Evolutionary conservation across 2,113 vertebrate genomes (phyloP).

Genomic region (Silurus meridionalis): DNA sequence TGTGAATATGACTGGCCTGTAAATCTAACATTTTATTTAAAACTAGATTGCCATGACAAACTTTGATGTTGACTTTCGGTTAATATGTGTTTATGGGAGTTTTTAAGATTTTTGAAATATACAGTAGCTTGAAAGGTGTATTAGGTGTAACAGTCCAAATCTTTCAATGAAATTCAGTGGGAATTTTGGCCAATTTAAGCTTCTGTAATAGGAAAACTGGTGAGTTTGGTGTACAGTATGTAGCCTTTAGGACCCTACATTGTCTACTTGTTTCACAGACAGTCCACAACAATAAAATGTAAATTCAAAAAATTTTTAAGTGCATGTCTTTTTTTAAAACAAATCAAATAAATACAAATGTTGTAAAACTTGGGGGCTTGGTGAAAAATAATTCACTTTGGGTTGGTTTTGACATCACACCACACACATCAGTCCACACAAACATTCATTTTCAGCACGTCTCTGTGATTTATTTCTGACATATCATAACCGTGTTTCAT

Average conservation of each 20-base stretch:
- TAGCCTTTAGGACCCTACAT: no score
- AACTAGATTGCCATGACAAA: no score
- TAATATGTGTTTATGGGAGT: no score
- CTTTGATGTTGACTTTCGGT: no score
- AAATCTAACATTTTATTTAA: background rate
- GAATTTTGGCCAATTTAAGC: no score
- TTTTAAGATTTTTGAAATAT: no score
- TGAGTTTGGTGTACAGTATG: no score
- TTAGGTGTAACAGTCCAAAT: no score
- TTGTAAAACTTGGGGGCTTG: background rate
- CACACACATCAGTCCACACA: background rate
- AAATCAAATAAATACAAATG: no score
- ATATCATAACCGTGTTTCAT: background rate
- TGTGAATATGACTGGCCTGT: background rate
- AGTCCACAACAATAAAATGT: background rate
- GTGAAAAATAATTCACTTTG: background rate
- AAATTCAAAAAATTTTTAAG: background rate
- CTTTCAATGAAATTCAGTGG: no score
- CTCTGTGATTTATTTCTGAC: background rate
- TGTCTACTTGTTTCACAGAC: background rate
- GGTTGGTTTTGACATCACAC: background rate
- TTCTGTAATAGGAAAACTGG: no score
- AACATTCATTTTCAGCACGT: background rate
- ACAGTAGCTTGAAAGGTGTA: no score
- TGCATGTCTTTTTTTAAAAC: background rate